Conservation (phyloP, 2,113 vertebrate species). For the Ochotona curzoniae region DNA sequence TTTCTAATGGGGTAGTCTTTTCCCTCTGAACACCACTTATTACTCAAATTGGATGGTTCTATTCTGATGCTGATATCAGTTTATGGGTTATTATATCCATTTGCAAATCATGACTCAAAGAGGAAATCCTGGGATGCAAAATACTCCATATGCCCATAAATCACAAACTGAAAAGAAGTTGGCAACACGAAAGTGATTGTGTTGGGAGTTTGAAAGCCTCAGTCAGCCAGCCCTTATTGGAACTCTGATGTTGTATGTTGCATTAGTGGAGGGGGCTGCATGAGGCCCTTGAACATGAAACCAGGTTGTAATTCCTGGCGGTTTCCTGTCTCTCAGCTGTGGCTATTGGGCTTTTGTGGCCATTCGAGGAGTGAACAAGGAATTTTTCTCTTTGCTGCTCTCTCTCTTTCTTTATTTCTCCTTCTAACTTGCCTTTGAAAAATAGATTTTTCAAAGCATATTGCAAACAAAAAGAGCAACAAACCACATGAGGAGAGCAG, state of each 20-base stretch:
- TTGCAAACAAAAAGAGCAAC: too few species aligned
- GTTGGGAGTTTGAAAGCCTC: constrained; percentile 69
- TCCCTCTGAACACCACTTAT: constrained; percentile 55
- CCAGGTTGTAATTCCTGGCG: too few species aligned
- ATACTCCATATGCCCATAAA: constrained; percentile 76
- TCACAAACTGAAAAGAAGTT: constrained; percentile 76
- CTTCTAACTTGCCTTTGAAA: too few species aligned
- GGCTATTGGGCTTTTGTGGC: too few species aligned
- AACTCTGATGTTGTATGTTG: constrained; percentile 39
- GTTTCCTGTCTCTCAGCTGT: too few species aligned
- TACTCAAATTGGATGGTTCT: constrained; percentile 67
- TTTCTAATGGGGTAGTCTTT: constrained; percentile 60
- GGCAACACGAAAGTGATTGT: constrained; percentile 74
- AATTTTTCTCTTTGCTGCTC: too few species aligned
- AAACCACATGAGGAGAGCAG: too few species aligned
- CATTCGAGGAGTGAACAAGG: too few species aligned
- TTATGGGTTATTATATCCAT: constrained; percentile 79
- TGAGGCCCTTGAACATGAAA: neutral
- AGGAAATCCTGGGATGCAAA: constrained; percentile 74
- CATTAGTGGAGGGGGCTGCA: neutral
- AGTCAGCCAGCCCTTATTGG: constrained; percentile 71
- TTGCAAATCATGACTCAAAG: constrained; percentile 78
- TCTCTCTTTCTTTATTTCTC: too few species aligned
- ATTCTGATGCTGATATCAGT: constrained; percentile 78
- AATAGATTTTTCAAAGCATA: too few species aligned